Conservation (phyloP, 2,888 invertebrate genomes). For the Kryphioiulus occultus region DNA sequence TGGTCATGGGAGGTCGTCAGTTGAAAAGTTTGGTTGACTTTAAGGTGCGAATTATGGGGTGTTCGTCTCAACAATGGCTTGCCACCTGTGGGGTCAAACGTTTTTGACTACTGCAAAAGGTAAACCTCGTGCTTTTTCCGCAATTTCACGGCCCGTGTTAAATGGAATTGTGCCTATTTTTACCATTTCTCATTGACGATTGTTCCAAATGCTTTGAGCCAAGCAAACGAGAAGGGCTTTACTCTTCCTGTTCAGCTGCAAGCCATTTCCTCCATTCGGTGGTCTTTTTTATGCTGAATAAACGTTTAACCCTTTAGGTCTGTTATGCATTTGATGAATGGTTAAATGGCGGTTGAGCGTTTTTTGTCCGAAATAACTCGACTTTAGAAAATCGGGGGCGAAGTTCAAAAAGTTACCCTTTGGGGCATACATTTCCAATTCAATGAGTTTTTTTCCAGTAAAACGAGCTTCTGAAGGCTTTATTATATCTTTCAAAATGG, state of each 20-base stretch:
- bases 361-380: slow-evolving; percentile 25
- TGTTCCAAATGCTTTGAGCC: background rate
- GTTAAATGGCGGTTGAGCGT: slow-evolving; percentile 3
- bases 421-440: slow-evolving; percentile 2
- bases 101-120: background rate
- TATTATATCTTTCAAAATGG: background rate
- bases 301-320: background rate
- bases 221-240: background rate
- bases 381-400: slow-evolving; percentile 18
- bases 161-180: background rate
- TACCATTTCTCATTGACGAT: background rate
- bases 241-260: background rate
- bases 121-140: background rate
- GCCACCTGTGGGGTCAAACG: slow-evolving; percentile 24
- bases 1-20: slow-evolving; percentile 13
- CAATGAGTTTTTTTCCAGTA: background rate
- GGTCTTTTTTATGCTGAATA: background rate
- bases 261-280: background rate
- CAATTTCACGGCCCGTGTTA: slow-evolving; percentile 29
- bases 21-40: background rate
- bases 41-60: background rate
- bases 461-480: background rate
- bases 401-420: slow-evolving; percentile 19
- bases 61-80: background rate
- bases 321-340: background rate